Conservation (phyloP, 2,113 vertebrate species). For the Centropristis striata region DNA sequence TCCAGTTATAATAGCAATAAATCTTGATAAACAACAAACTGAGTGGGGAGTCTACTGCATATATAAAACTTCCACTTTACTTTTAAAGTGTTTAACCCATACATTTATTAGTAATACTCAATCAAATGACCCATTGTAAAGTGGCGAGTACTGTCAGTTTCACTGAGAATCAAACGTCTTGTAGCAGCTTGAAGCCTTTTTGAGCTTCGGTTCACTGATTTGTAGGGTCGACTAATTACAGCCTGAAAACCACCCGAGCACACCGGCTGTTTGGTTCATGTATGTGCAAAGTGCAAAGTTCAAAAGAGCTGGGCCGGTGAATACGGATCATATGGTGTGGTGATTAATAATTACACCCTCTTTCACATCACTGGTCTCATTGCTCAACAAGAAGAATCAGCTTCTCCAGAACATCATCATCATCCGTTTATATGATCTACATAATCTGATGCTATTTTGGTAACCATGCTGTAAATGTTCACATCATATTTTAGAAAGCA, state of each 20-base stretch:
- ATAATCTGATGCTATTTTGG: no score
- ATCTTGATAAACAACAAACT: conserved; percentile 10
- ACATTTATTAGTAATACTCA: neutral
- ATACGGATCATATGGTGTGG: neutral
- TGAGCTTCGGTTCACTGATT: neutral
- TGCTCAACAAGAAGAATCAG: neutral
- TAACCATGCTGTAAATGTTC: no score
- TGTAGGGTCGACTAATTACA: neutral
- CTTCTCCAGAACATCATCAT: neutral
- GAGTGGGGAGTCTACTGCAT: neutral
- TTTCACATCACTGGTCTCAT: neutral
- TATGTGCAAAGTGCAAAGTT: no score
- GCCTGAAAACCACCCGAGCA: neutral
- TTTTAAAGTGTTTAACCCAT: neutral
- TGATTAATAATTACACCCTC: neutral
- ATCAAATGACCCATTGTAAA: neutral
- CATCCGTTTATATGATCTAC: no score
- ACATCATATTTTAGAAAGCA: no score
- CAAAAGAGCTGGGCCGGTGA: no score
- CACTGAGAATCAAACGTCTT: neutral
- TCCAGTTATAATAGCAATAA: conserved; percentile 24
- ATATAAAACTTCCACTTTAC: neutral
- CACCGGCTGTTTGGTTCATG: neutral
- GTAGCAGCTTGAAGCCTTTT: neutral
- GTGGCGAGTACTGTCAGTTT: neutral